Base-by-base conservation (phyloP, 2,888 invertebrate species). In the Cotesia congregata region DNA sequence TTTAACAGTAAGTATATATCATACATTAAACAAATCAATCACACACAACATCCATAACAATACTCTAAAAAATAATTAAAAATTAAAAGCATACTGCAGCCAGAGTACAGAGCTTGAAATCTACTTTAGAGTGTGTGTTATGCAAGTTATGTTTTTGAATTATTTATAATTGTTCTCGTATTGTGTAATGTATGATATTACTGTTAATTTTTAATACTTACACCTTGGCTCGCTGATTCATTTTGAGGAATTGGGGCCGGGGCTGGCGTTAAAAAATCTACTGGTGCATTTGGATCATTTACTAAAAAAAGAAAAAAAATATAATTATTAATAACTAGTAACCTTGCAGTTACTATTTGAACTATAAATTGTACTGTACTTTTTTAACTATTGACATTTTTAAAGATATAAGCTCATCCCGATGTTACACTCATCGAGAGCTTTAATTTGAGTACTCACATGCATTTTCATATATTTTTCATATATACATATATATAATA, bases 251-350 rank as follows among this genome's bases (percentile, higher is more conserved):
- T 78, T 73, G 77, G 74, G 68, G 83, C 76, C 59, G 88, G 82
- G 39, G 88, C 85, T 17, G 91, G 90, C 67, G 91, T 91, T 81
- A 92, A 86, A 84, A 92, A 92, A 84, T 92, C 92, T n/a, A 91
- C 88, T 0, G 92, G 91, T 9, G 92, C 92, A 81, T 90, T 91
- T 4, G 91, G 90, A 85, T 92, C 91, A 78, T 90, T 89, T 41
- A 91, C 90, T 90, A 76, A 15, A 83, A 38, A 30, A 74, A 81
- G 72, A 30, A 50, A 72, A 60, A 62, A 75, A 70, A 62, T 69
- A 20, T 83, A 82, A 7, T 17, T 41, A 72, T 12, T 17, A 17
- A 17, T 17, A 17, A 17, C 17, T 17, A 17, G 17, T 1, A 17
- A 17, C 17, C 17, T 17, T 17, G 17, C 17, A 17, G 17, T 17